Percentiles rank a stretch among this genome's conserved stretches.
Evolutionary conservation across 2,888 invertebrate species (phyloP).

Genomic region (Ligdia adustata): DNA sequence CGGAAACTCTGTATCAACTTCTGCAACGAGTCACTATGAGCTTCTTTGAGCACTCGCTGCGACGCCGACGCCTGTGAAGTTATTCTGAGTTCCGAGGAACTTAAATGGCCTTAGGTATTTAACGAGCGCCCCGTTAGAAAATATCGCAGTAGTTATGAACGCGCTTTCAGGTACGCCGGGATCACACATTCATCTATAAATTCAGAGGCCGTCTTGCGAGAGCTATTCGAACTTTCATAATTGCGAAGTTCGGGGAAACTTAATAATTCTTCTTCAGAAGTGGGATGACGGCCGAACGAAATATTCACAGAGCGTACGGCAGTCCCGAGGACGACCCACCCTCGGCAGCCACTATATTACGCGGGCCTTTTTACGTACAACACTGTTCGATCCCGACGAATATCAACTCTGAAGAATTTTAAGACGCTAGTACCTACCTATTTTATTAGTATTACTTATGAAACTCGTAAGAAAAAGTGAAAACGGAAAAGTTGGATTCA

Average conservation of each 20-base stretch:
- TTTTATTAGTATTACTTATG: slow-evolving; percentile 54
- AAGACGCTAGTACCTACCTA: slow-evolving; percentile 50
- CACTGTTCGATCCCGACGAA: slow-evolving; percentile 59
- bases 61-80: slow-evolving; percentile 16
- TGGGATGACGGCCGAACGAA: slow-evolving; percentile 79
- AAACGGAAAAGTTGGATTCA: slow-evolving; percentile 49
- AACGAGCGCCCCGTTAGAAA: slow-evolving; percentile 38
- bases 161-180: slow-evolving; percentile 55
- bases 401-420: slow-evolving; percentile 54
- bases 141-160: slow-evolving; percentile 43
- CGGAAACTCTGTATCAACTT: slow-evolving; percentile 35
- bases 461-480: slow-evolving; percentile 46
- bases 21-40: slow-evolving; percentile 32
- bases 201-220: slow-evolving; percentile 80
- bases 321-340: slow-evolving; percentile 58
- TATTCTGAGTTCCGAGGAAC: slow-evolving; percentile 21
- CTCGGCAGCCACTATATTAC: slow-evolving; percentile 64
- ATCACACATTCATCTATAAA: slow-evolving; percentile 82
- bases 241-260: slow-evolving; percentile 82
- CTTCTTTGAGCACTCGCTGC: slow-evolving; percentile 28
- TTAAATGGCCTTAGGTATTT: slow-evolving; percentile 23
- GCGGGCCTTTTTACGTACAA: slow-evolving; percentile 65
- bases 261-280: slow-evolving; percentile 84
- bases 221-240: slow-evolving; percentile 84
- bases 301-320: slow-evolving; percentile 78